Base-by-base conservation (phyloP, 2,797 vertebrate species). In the Naso thynnoides region DNA sequence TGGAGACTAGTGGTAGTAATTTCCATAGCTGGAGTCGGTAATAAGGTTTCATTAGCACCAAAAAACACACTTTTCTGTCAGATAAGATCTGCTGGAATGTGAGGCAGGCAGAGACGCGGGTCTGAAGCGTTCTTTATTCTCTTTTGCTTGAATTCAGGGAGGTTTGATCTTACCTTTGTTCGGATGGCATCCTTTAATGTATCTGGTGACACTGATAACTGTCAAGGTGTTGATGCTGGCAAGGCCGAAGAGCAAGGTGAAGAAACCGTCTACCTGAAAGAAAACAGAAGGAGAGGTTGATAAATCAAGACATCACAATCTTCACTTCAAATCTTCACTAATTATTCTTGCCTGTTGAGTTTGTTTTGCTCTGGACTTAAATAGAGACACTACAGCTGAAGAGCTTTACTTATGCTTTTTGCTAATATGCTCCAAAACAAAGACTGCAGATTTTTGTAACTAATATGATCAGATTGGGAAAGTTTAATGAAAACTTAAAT, bases 151-250 rank as follows among this genome's bases (percentile, higher is more conserved):
- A 38, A 26, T 31, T 57, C 31, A 61, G 8, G 18, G 33, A 14
- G 5, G 36, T 55, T 49, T 3, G 53, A 8, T 66, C 87, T 94
- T 90, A 96, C 95, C 95, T 96, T 93, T 95, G 58, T 90, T 91
- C 8, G 96, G 94, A 76, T 95, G 95, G 58, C 95, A 96, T 73
- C 94, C 95, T 84, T 96, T 96, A 86, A 96, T 95, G 79, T 96
- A 95, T 75, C 96, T 94, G 54, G 95, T 97, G 86, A 98, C 77
- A 48, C 96, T 98, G 91, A 97, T 97, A 48, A 97, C 95, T 0
- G 96, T 97, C 64, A 97, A 90, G 14, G 97, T 98, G 88, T 96
- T 96, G 91, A 97, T 97, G 89, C 97, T 97, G 7, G 94, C 93
- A 4, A 98, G 93, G 50, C 96, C 96, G 59, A 97, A 97, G 7